Evolutionary conservation across 2,888 invertebrate species (phyloP).

Genomic region (Phragmatobia fuliginosa): DNA sequence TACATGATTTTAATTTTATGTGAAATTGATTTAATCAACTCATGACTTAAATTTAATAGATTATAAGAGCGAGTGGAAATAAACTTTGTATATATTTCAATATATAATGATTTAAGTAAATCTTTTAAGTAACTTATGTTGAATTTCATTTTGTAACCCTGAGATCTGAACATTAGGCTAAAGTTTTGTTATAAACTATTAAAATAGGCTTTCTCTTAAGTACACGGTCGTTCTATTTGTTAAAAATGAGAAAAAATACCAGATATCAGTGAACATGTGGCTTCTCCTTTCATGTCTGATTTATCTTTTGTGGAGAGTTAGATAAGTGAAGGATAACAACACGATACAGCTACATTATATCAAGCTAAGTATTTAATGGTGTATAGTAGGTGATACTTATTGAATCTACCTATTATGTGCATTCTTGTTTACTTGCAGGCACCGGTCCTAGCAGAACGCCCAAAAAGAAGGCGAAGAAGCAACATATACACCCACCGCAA

Average conservation of each 20-base stretch:
- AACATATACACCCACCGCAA: conserved; percentile 66
- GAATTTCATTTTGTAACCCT: conserved; percentile 83
- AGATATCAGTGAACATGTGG: conserved; percentile 52
- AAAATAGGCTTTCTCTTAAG: neutral
- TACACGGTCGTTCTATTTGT: neutral
- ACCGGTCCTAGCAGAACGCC: conserved; percentile 74
- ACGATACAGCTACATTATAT: neutral
- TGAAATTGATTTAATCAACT: conserved; percentile 84
- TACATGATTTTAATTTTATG: conserved; percentile 75
- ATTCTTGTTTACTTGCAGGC: conserved; percentile 64
- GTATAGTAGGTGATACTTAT: conserved; percentile 21
- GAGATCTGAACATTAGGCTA: conserved; percentile 77
- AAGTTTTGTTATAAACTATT: neutral
- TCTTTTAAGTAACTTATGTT: conserved; percentile 82
- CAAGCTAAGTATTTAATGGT: conserved; percentile 52
- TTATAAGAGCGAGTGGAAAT: conserved; percentile 81
- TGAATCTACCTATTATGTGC: conserved; percentile 27
- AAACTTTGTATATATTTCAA: conserved; percentile 85
- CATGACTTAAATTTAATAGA: conserved; percentile 81
- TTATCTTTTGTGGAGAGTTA: conserved; percentile 21
- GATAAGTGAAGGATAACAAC: conserved; percentile 19
- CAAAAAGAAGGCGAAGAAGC: conserved; percentile 81
- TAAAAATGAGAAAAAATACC: neutral
- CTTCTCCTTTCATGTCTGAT: conserved; percentile 44
- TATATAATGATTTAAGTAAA: conserved; percentile 85